Conservation (phyloP, 35 echinoderm and acorn worm genomes). For the Apostichopus parvimensis region DNA sequence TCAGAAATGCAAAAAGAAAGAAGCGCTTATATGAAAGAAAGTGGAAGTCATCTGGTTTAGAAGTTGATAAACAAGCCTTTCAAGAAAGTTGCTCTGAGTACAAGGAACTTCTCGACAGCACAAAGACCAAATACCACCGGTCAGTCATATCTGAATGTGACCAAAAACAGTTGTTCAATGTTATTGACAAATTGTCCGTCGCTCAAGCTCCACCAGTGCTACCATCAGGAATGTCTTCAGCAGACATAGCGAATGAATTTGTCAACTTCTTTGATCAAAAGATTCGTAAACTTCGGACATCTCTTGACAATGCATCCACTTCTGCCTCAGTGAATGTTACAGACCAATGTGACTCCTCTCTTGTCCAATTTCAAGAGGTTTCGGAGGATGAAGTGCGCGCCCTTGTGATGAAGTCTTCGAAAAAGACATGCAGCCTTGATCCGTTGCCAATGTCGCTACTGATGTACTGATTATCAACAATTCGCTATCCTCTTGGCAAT, state of each 20-base stretch:
- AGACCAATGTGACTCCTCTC: not conserved
- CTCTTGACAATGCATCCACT: not conserved
- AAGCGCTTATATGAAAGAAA: conserved; percentile 56
- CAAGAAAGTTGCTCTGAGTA: too few species aligned
- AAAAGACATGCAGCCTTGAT: not conserved
- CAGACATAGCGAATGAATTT: not conserved
- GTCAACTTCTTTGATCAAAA: not conserved
- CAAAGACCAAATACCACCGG: conserved; percentile 58
- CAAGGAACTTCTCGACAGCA: too few species aligned
- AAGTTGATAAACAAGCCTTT: conserved; percentile 57
- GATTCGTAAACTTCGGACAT: not conserved
- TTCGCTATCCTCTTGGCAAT: not conserved
- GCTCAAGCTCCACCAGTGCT: not conserved
- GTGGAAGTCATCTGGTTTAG: conserved; percentile 56
- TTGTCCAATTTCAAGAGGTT: not conserved
- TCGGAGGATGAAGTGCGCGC: not conserved
- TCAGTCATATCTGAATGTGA: conserved; percentile 52
- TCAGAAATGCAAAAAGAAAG: conserved; percentile 41
- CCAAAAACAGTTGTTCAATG: conserved; percentile 31
- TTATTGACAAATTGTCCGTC: not conserved
- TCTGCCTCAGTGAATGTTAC: not conserved
- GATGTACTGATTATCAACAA: not conserved
- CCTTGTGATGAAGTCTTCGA: not conserved
- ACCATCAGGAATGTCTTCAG: not conserved
- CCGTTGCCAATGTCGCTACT: not conserved